phyloP scores from a whole-genome alignment of 1,140 invertebrate species.

The Plodia interpunctella region DNA sequence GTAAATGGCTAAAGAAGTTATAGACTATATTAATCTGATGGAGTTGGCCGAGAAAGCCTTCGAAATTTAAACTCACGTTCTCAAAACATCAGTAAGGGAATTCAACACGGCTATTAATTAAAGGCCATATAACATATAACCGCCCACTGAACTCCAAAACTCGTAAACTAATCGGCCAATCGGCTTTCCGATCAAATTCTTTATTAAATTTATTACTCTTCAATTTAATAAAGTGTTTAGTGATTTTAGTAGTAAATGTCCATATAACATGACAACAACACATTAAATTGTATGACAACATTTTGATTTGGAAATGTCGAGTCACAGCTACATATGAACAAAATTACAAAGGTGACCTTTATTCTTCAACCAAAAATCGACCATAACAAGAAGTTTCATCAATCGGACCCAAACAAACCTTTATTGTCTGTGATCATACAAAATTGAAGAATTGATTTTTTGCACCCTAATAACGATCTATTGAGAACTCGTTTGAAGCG shows the following conservation, averaged over 20 bases:
- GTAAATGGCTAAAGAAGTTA: conserved; percentile 10
- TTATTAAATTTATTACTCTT: too few species aligned
- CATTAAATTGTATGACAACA: too few species aligned
- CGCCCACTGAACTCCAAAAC: conserved; percentile 1
- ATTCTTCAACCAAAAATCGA: background rate
- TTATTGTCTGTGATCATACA: conserved; percentile 2
- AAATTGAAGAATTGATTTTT: conserved; percentile 17
- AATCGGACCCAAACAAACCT: background rate
- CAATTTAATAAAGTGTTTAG: too few species aligned
- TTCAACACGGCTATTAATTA: conserved; percentile 4
- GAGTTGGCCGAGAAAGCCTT: conserved; percentile 9
- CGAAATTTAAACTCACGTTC: background rate
- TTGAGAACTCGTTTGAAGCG: conserved; percentile 23
- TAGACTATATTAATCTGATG: conserved; percentile 1
- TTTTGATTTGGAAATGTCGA: too few species aligned
- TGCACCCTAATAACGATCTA: conserved; percentile 22
- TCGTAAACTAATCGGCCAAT: background rate
- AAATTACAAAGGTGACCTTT: background rate
- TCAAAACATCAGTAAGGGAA: background rate
- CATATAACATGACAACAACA: too few species aligned
- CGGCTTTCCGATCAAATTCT: too few species aligned
- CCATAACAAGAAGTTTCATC: background rate
- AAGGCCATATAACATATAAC: background rate
- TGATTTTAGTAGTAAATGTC: too few species aligned
- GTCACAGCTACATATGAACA: too few species aligned